Base-by-base conservation (phyloP, 2,888 invertebrate species). In the Melanotus villosus region DNA sequence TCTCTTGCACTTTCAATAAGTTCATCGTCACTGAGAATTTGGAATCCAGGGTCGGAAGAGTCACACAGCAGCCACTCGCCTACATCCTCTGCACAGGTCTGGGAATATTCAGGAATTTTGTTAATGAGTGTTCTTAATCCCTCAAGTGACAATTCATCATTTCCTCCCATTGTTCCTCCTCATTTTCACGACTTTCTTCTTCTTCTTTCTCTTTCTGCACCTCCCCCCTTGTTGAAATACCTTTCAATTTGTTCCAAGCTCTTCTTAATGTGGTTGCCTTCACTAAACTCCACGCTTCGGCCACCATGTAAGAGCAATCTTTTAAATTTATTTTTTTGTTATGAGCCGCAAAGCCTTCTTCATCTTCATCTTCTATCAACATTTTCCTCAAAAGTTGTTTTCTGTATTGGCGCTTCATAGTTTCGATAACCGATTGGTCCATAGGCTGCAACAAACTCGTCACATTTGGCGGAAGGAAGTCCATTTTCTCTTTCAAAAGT, bases 21-120 rank as follows among this genome's bases (percentile, higher is more conserved):
- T 59, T 69, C 45, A 70, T 71, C 58, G 54, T 72, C 30, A 14
- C 12, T 68, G 38, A 67, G 62, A 64, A 73, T 73, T 65, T 72
- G 64, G 34, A 69, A 72, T 14, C 62, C 70, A 64, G 59, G 67
- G 60, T 72, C 71, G 6, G 69, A 70, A 34, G 59, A 56, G 38
- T 70, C 72, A 70, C 70, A 70, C 26, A 26, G 41, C 65, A 70
- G 41, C 70, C 65, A 73, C 65, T 72, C 63, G 12, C 56, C 56
- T 66, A 72, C 26, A 36, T 67, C 66, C 52, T 38, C 70, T 54
- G 45, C 63, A 67, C 57, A 56, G 32, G 21, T 21, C 30, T 52
- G 21, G 16, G 52, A 30, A 71, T 57, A 64, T 34, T 70, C 68
- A 58, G 67, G 65, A 59, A 67, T 71, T 71, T 71, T n/a, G n/a